Evolutionary conservation across 2,888 invertebrate genomes (phyloP), one percentile per base, ranked within the genome.

Genomic region (Dione vanillae): DNA sequence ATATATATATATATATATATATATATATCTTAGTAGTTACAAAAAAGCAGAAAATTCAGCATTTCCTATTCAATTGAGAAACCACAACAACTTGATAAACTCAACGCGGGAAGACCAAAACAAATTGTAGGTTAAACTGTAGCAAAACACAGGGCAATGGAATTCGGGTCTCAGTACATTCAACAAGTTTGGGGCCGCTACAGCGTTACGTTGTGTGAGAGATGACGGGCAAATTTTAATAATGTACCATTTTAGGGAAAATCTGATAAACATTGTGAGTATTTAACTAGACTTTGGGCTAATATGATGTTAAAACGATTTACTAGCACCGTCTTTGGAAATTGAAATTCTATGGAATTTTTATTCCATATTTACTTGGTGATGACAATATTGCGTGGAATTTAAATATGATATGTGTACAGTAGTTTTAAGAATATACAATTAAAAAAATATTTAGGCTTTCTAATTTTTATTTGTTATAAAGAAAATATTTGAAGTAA

Each of bases 171-270:
- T 56, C n/a, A 37, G 56, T 40, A 61, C 61, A 61, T 61, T 61
- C 61, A 61, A 61, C 61, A 61, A 61, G 61, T 61, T 61, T 35
- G n/a, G 27, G 16, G 11, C 45, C 61, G 61, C 61, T 61, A 27
- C 45, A 27, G n/a, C 45, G 27, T n/a, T 27, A 35, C 45, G 16
- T 37, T 5, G 43, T 27, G n/a, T 27, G 43, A 35, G 27, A 45
- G 43, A 45, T 27, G 61, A 61, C 27, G 11, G 7, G 61, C 11
- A 16, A 45, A 61, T 61, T 43, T 61, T 61, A 61, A 61, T 61
- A 61, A 45, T 45, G 20, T 14, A 35, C 10, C n/a, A 11, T 16
- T 61, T 16, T n/a, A 2, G 37, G 16, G 16, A 6, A 10, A 56
- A 3, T 54, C 14, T 54, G n/a, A 10, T 20, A 16, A 47, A 47